These are phyloP conservation scores for Nephrotoma flavescens DNA, from an alignment of 2,888 invertebrate species.

Conservation along the genomic window DNA sequence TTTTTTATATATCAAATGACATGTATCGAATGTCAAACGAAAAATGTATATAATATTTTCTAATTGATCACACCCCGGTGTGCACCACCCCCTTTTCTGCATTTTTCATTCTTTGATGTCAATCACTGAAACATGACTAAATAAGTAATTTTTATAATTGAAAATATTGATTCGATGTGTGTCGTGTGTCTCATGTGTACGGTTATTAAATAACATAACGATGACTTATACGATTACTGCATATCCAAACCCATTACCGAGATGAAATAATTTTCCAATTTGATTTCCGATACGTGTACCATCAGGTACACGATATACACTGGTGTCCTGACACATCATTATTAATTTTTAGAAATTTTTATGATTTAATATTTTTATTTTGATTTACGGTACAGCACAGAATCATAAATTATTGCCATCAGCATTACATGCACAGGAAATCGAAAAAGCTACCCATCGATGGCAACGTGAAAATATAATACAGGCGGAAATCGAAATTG, in stretches of 20 bases:
- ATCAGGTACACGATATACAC: neutral
- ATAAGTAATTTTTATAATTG: neutral
- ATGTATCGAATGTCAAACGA: neutral
- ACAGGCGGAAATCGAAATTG: neutral
- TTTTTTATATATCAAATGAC: neutral
- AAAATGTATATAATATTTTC: neutral
- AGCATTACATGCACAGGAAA: neutral
- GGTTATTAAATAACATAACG: no score
- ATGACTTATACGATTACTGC: neutral
- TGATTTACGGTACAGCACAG: neutral
- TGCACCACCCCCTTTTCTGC: neutral
- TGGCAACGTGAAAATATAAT: neutral
- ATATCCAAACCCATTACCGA: neutral
- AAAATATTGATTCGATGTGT: neutral
- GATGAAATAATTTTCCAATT: neutral
- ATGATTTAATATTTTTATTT: neutral
- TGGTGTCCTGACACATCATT: neutral
- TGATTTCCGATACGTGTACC: neutral
- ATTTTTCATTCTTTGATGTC: neutral
- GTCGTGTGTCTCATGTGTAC: neutral
- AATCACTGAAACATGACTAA: neutral
- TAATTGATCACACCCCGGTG: neutral
- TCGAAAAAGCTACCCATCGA: neutral
- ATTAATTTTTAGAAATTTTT: neutral
- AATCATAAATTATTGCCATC: neutral